phyloP scores from a whole-genome alignment of 2,797 vertebrate genomes.

The Odontamblyopus rebecca region DNA sequence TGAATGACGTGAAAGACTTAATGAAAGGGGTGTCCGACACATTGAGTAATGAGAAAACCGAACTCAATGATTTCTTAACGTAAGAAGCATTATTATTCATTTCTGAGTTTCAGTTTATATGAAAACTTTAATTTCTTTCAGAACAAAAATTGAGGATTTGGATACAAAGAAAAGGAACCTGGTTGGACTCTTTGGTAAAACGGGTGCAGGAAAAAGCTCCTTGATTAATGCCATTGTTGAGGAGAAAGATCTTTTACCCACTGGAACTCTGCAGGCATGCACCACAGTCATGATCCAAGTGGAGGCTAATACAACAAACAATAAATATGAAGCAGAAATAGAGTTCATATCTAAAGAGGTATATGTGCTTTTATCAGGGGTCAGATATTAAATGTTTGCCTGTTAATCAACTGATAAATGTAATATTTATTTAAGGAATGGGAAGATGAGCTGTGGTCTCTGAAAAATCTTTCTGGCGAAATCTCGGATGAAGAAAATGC shows the following conservation, averaged over 20 bases:
- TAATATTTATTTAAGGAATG: constrained; percentile 39
- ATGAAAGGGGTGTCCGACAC: neutral
- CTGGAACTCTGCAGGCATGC: neutral
- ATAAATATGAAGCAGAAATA: neutral
- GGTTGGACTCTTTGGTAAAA: constrained; percentile 6
- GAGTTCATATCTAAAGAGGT: constrained; percentile 9
- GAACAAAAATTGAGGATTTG: constrained; percentile 3
- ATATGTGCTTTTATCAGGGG: neutral
- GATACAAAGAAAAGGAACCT: neutral
- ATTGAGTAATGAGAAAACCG: neutral
- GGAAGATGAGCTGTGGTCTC: constrained; percentile 36
- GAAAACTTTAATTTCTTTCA: neutral
- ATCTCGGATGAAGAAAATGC: neutral
- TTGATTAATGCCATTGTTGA: constrained; percentile 4
- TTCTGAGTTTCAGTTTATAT: neutral
- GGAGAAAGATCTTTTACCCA: constrained; percentile 3
- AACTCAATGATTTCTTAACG: constrained; percentile 1
- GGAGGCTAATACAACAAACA: neutral
- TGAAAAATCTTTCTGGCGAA: neutral
- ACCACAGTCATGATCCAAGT: constrained; percentile 8
- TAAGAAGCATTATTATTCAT: neutral
- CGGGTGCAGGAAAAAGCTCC: constrained; percentile 3
- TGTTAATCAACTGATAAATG: neutral
- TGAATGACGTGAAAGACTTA: neutral
- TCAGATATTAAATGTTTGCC: neutral